These are phyloP conservation scores for Pachypanchax playfairii DNA, from an alignment of 2,113 vertebrate species.

Conservation along the genomic window DNA sequence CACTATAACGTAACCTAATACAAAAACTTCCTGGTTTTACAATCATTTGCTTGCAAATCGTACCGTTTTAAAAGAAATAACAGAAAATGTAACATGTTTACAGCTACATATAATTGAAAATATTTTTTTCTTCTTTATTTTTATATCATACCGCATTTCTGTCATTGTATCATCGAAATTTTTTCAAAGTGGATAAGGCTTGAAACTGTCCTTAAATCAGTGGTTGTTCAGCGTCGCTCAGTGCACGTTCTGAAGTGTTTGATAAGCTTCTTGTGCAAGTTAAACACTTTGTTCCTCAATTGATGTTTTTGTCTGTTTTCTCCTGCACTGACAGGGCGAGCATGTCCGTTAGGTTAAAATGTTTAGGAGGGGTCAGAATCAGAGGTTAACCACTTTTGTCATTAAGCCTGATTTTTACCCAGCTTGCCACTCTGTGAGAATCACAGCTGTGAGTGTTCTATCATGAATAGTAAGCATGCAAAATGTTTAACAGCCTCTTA, in stretches of 20 bases:
- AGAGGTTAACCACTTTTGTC: constrained; percentile 31
- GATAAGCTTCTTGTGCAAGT: constrained; percentile 29
- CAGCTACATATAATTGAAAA: background rate
- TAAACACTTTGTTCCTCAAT: constrained; percentile 56
- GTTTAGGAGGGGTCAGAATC: constrained; percentile 35
- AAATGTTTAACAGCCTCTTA: constrained; percentile 44
- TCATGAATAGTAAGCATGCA: constrained; percentile 48
- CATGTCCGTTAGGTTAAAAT: constrained; percentile 60
- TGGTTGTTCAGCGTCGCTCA: constrained; percentile 28
- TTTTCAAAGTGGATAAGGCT: constrained; percentile 2
- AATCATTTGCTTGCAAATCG: too few species aligned
- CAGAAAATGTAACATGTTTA: too few species aligned
- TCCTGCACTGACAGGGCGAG: constrained; percentile 17
- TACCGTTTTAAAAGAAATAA: too few species aligned
- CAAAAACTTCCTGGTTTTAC: too few species aligned
- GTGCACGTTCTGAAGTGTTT: constrained; percentile 45
- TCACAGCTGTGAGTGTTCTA: constrained; percentile 24
- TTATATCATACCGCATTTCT: too few species aligned
- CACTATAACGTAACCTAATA: too few species aligned
- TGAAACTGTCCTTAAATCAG: constrained; percentile 29
- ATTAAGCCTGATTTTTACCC: constrained; percentile 47
- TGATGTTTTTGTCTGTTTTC: constrained; percentile 57
- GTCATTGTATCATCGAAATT: too few species aligned
- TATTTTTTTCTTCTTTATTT: too few species aligned
- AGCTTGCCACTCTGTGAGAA: constrained; percentile 19